phyloP scores from a whole-genome alignment of 2,113 vertebrate genomes.

The Ceratotherium simum region DNA sequence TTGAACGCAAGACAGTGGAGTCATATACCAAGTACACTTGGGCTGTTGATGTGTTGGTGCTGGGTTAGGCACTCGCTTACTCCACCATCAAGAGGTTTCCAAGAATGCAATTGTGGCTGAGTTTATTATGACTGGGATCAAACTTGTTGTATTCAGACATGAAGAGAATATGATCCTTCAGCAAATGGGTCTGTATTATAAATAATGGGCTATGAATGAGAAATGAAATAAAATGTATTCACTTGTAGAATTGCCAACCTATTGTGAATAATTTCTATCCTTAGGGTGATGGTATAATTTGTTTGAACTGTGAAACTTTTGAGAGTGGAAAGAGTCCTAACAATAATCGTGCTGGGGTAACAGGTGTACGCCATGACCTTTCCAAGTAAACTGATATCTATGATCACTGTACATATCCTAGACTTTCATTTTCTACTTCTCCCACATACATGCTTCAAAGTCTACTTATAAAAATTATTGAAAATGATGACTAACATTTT shows the following conservation, averaged over 20 bases:
- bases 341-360: background rate
- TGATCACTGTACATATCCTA: background rate
- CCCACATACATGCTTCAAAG: background rate
- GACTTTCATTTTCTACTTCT: background rate
- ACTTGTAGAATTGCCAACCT: background rate
- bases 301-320: background rate
- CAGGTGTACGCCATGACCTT: background rate
- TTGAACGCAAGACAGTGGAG: background rate
- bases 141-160: background rate
- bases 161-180: background rate
- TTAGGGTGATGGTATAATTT: background rate
- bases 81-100: background rate
- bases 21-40: background rate
- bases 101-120: background rate
- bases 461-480: background rate
- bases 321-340: background rate
- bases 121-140: background rate
- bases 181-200: background rate
- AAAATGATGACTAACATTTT: background rate
- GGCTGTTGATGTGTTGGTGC: background rate
- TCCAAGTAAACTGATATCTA: background rate
- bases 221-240: background rate
- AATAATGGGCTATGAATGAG: background rate
- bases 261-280: background rate
- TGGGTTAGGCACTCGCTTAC: background rate